phyloP scores from a whole-genome alignment of 2,888 invertebrate species.

The Parnassius orleans region DNA sequence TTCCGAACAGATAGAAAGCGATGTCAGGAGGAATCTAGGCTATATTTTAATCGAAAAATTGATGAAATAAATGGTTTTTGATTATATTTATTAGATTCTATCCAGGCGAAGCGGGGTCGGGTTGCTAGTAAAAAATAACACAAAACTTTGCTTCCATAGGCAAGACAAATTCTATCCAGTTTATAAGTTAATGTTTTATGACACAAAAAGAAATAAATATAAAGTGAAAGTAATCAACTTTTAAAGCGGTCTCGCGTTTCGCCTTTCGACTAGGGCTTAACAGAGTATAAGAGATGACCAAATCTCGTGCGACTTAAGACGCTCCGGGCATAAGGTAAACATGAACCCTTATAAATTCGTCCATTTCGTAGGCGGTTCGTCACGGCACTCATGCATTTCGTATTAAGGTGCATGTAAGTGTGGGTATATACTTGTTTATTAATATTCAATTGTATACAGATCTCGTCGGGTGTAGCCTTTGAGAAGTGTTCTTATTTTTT shows the following conservation, averaged over 20 bases:
- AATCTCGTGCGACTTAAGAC: slow-evolving; percentile 7
- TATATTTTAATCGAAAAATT: too few relatives aligned
- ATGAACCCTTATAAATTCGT: slow-evolving; percentile 20
- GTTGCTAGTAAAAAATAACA: too few relatives aligned
- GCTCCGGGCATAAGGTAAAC: slow-evolving; percentile 10
- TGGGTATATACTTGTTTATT: slow-evolving; percentile 8
- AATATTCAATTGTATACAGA: slow-evolving; percentile 18
- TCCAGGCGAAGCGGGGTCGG: too few relatives aligned
- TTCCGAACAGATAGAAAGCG: too few relatives aligned
- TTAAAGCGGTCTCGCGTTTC: not conserved
- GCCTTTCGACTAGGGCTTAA: not conserved
- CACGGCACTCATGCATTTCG: slow-evolving; percentile 14
- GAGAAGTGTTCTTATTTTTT: slow-evolving; percentile 13
- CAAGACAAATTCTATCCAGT: not conserved
- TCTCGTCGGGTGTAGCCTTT: not conserved
- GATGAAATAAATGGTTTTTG: too few relatives aligned
- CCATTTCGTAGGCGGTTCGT: slow-evolving; percentile 5
- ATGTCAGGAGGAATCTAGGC: too few relatives aligned
- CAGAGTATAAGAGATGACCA: not conserved
- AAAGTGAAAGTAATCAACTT: too few relatives aligned
- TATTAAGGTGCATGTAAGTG: slow-evolving; percentile 6
- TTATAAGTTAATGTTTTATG: too few relatives aligned
- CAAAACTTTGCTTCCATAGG: too few relatives aligned
- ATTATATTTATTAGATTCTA: too few relatives aligned
- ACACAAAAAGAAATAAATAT: too few relatives aligned